Percentiles rank a stretch among this genome's conserved stretches.
phyloP scores from a whole-genome alignment of 2,113 vertebrate genomes.

The Menidia beryllina region DNA sequence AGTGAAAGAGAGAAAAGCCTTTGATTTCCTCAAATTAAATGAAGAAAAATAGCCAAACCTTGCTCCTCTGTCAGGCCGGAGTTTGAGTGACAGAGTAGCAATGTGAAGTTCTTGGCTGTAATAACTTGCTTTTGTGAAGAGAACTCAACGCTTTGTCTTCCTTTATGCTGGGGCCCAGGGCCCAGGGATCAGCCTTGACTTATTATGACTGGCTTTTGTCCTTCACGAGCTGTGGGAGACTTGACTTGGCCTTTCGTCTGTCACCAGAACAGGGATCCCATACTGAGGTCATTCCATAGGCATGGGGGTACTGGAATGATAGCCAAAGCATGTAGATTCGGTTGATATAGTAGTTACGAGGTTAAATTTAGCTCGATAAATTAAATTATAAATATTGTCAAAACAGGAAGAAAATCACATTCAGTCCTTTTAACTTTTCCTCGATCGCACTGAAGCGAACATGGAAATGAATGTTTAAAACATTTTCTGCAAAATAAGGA shows the following conservation, averaged over 20 bases:
- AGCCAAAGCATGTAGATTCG: constrained; percentile 30
- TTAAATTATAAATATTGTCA: neutral
- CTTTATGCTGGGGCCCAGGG: constrained; percentile 63
- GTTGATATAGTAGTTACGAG: constrained; percentile 24
- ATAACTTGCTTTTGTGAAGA: constrained; percentile 78
- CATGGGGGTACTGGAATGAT: constrained; percentile 57
- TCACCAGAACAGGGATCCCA: constrained; percentile 68
- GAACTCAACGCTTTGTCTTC: constrained; percentile 71
- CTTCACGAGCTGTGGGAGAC: constrained; percentile 72
- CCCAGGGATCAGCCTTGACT: constrained; percentile 72
- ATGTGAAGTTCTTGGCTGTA: constrained; percentile 75
- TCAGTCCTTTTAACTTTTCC: constrained; percentile 78
- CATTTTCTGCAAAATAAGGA: constrained; percentile 40
- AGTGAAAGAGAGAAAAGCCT: constrained; percentile 73
- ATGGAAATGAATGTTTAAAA: constrained; percentile 79
- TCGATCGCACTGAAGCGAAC: constrained; percentile 72
- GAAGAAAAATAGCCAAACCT: constrained; percentile 72
- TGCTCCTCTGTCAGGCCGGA: constrained; percentile 46
- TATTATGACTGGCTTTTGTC: constrained; percentile 80
- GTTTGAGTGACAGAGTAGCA: constrained; percentile 80
- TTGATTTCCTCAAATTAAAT: constrained; percentile 82
- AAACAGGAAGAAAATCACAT: constrained; percentile 39
- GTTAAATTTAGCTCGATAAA: neutral
- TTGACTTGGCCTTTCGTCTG: constrained; percentile 74
- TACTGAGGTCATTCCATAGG: constrained; percentile 52